Evolutionary conservation across 2,113 vertebrate species (phyloP).

Genomic region (Ictalurus furcatus): DNA sequence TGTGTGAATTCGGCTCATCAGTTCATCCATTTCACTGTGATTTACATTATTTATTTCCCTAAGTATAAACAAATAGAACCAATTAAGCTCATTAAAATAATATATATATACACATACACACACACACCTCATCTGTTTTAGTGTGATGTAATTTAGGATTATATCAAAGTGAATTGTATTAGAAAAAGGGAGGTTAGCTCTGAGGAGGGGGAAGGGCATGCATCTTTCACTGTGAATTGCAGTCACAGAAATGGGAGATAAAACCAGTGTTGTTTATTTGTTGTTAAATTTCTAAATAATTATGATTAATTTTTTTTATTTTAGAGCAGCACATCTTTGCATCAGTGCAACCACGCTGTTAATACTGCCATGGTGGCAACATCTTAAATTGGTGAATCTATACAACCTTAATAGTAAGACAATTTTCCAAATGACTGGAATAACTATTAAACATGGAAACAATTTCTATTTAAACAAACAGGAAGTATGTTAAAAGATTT

Average conservation of each 20-base stretch:
- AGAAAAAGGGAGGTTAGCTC: neutral
- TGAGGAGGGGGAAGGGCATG: neutral
- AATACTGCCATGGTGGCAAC: neutral
- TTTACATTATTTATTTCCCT: neutral
- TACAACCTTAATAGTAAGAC: neutral
- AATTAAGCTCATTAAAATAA: neutral
- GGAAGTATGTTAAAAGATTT: neutral
- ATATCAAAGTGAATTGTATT: no score
- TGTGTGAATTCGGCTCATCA: neutral
- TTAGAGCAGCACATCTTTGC: no score
- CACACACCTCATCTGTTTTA: no score
- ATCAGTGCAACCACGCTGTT: no score
- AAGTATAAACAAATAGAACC: neutral
- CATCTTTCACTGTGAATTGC: neutral
- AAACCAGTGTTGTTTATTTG: neutral
- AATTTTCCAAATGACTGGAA: neutral
- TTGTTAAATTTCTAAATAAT: neutral
- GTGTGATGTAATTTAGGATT: no score
- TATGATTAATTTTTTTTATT: neutral
- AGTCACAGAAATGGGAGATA: neutral
- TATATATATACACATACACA: no score
- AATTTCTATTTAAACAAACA: neutral
- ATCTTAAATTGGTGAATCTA: neutral
- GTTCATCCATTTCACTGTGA: neutral
- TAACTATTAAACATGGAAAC: neutral